Percentiles rank a stretch among this genome's conserved stretches.
These are phyloP conservation scores for Pseudorasbora parva DNA, from an alignment of 2,113 vertebrate species.

Conservation along the genomic window DNA sequence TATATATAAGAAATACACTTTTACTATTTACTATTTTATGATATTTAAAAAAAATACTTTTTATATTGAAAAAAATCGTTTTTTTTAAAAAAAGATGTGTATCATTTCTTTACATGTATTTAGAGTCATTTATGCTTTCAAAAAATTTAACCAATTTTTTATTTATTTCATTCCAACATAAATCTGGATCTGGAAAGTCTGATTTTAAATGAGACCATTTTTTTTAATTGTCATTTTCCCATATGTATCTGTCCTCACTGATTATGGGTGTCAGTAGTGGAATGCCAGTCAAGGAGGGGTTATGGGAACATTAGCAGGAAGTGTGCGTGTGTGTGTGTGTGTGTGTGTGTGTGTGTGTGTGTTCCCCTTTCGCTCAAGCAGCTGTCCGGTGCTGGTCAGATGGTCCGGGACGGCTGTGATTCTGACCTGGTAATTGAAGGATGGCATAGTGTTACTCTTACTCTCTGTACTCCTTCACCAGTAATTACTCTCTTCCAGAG, in stretches of 20 bases:
- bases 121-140: no score
- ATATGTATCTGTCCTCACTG: not conserved
- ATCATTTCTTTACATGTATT: no score
- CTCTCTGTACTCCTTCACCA: conserved; percentile 56
- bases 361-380: conserved; percentile 24
- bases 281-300: conserved; percentile 17
- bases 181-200: not conserved
- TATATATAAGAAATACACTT: no score
- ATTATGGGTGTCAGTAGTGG: not conserved
- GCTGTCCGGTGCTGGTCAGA: conserved; percentile 39
- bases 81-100: no score
- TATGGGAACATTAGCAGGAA: conserved; percentile 25
- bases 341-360: no score
- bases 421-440: conserved; percentile 31
- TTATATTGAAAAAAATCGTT: no score
- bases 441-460: conserved; percentile 52
- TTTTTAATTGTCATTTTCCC: not conserved
- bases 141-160: no score
- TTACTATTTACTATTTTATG: no score
- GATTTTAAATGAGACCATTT: not conserved
- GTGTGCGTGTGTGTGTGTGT: not conserved
- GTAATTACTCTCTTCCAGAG: conserved; percentile 53
- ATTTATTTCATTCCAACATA: not conserved
- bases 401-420: not conserved
- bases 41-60: no score